Conservation (phyloP, 64 coral and sea anemone species). For the Pocillopora damicornis region DNA sequence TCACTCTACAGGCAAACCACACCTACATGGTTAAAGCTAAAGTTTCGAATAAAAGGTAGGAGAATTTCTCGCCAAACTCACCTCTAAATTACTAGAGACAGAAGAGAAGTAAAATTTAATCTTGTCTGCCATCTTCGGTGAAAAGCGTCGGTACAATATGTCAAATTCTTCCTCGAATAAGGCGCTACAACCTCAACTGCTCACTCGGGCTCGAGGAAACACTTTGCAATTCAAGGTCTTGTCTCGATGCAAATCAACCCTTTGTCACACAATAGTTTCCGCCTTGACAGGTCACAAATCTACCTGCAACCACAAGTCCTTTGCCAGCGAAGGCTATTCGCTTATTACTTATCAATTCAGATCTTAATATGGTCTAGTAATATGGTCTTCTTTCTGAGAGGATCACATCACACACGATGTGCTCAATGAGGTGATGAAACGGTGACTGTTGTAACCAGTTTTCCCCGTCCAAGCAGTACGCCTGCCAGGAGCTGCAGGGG, state of each 20-base stretch:
- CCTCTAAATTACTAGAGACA: constrained; percentile 63
- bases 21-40: neutral
- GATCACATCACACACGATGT: neutral
- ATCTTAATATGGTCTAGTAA: neutral
- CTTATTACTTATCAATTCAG: neutral
- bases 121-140: constrained; percentile 33
- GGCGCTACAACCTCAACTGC: neutral
- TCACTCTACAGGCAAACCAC: neutral
- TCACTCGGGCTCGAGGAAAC: neutral
- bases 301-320: neutral
- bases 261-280: constrained; percentile 16
- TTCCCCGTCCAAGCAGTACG: neutral
- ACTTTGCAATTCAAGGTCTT: neutral
- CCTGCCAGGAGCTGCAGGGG: constrained; percentile 31
- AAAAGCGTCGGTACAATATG: neutral
- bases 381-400: neutral
- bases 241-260: neutral
- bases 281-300: neutral
- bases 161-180: neutral
- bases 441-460: neutral
- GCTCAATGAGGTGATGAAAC: neutral
- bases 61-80: constrained; percentile 3
- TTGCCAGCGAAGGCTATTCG: neutral
- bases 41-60: too few species aligned
- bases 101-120: constrained; percentile 53